Base-by-base conservation (phyloP, 2,113 vertebrate species). In the Scomber scombrus region DNA sequence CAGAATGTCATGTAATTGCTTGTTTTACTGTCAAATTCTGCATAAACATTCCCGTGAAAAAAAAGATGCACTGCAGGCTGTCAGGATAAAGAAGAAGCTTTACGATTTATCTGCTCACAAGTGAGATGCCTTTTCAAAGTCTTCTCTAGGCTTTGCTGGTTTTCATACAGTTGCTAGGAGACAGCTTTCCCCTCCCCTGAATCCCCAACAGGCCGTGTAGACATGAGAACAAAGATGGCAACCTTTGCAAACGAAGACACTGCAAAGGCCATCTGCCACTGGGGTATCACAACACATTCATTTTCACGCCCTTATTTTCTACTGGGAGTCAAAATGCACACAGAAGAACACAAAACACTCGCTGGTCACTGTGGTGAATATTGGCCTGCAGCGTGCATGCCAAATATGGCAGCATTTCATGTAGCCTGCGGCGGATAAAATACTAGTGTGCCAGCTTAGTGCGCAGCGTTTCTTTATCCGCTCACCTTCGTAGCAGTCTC, bases 401-500 rank as follows among this genome's bases (percentile, higher is more conserved):
- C 31, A 66, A 47, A 47, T 31, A 70, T 21, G 19, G 45, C 56
- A 54, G 11, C 13, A 4, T 16, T 16, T 0, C 61, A 47, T 26
- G 7, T 18, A 71, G 55, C n/a, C 70, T 47, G 29, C n/a, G 62
- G 50, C 29, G 56, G 10, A 67, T 26, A 63, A 55, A 14, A 46
- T 18, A 4, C 11, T 14, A 2, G 19, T 43, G 31, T 49, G 5
- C 2, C 45, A 34, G 34, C 11, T 11, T 0, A 15, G 1, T 51
- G 60, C 55, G 29, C 8, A 5, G 21, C 3, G n/a, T 14, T 34
- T 2, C 4, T 57, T 9, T 1, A 6, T 26, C 12, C 60, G 66
- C 96, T 95, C 93, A 97, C 97, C 97, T 95, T 99, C 97, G 0
- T 99, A 99, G 95, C 97, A 99, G 94, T 99, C 97, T 3, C 97